Conservation (phyloP, 2,888 invertebrate species). For the Notocelia uddmanniana region DNA sequence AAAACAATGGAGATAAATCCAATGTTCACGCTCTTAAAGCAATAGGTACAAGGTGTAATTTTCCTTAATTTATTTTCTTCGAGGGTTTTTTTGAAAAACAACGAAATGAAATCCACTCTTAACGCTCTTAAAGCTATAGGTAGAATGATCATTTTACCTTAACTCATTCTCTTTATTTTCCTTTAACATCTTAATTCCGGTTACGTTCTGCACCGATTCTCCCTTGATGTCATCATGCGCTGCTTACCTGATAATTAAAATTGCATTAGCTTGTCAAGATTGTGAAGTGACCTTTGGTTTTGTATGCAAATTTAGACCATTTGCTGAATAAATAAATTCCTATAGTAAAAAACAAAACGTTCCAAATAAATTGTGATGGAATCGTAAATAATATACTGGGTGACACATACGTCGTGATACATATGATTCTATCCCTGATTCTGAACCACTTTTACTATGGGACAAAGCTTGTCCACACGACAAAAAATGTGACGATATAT, state of each 20-base stretch:
- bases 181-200: conserved; percentile 23
- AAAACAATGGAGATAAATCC: background rate
- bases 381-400: too few species aligned
- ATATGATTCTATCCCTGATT: too few species aligned
- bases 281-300: background rate
- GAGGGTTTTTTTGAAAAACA: background rate
- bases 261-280: conserved; percentile 37
- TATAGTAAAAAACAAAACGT: too few species aligned
- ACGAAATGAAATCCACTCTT: background rate
- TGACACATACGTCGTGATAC: too few species aligned
- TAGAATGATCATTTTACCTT: background rate
- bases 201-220: conserved; percentile 24
- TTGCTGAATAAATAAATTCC: background rate
- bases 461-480: too few species aligned
- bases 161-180: background rate
- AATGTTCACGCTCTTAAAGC: background rate
- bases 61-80: background rate
- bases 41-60: conserved; percentile 2
- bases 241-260: conserved; percentile 40
- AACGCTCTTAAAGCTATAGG: background rate
- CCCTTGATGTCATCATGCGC: conserved; percentile 36
- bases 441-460: too few species aligned
- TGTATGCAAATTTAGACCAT: conserved; percentile 6
- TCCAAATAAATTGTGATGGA: too few species aligned
- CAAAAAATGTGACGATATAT: too few species aligned